Percentiles rank a stretch among this genome's conserved stretches.
phyloP scores from a whole-genome alignment of 2,888 invertebrate genomes.

The Cryptophagus acutangulus region DNA sequence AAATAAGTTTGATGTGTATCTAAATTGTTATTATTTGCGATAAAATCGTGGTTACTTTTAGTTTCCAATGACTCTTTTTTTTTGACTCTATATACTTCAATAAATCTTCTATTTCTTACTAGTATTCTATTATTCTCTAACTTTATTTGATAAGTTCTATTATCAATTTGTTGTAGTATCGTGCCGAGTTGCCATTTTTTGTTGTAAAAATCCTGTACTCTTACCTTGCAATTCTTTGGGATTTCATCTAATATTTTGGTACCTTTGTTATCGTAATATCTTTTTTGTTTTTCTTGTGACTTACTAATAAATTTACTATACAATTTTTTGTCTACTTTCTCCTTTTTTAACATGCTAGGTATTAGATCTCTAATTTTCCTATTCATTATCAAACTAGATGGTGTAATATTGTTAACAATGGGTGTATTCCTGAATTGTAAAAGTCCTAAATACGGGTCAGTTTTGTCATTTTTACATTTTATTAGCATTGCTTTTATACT shows the following conservation, averaged over 20 bases:
- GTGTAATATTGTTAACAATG: constrained; percentile 22
- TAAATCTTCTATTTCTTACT: constrained; percentile 11
- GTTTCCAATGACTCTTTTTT: not conserved
- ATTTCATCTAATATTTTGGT: not conserved
- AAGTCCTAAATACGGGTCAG: constrained; percentile 24
- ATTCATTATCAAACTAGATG: constrained; percentile 23
- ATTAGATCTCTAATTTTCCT: constrained; percentile 21
- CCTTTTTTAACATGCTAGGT: constrained; percentile 7
- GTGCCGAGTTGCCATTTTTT: constrained; percentile 7
- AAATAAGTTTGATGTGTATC: not conserved
- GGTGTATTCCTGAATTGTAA: constrained; percentile 23
- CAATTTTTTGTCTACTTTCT: not conserved
- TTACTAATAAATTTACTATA: constrained; percentile 4
- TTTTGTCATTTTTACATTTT: constrained; percentile 17
- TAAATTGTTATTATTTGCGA: constrained; percentile 2
- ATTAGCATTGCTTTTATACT: constrained; percentile 22
- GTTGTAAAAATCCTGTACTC: constrained; percentile 5
- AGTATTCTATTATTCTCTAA: constrained; percentile 9
- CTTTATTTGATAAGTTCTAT: constrained; percentile 8
- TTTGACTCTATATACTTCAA: constrained; percentile 2
- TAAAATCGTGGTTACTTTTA: not conserved
- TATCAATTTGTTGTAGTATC: constrained; percentile 6
- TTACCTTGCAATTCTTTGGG: constrained; percentile 1
- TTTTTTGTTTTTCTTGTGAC: constrained; percentile 3
- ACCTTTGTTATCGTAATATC: constrained; percentile 6